phyloP scores from a whole-genome alignment of 2,888 invertebrate species.

The Melanotus villosus region DNA sequence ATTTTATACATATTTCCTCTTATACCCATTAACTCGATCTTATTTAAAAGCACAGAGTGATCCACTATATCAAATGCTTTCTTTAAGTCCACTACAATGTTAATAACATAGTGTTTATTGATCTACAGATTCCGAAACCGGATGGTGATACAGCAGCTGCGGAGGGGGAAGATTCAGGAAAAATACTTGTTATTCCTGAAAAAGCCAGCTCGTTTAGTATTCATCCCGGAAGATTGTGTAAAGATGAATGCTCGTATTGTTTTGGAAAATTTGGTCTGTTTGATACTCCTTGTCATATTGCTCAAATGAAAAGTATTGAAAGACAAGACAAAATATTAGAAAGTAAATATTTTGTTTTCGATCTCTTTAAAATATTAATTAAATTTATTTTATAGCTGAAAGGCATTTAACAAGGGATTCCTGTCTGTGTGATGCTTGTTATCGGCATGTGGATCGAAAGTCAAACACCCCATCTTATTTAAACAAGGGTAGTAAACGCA shows the following conservation, averaged over 20 bases:
- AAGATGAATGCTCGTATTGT: conserved; percentile 90
- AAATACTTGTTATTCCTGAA: conserved; percentile 86
- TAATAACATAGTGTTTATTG: too few relatives aligned
- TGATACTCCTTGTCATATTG: conserved; percentile 90
- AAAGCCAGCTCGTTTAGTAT: conserved; percentile 91
- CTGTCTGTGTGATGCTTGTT: conserved; percentile 90
- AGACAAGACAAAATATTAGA: conserved; percentile 85
- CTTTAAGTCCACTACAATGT: too few relatives aligned
- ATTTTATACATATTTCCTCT: too few relatives aligned
- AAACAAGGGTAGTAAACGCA: conserved; percentile 66
- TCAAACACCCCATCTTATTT: conserved; percentile 81
- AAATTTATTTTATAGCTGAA: conserved; percentile 72
- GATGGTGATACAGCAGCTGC: conserved; percentile 65
- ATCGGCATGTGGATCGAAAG: conserved; percentile 87
- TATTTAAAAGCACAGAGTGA: too few relatives aligned
- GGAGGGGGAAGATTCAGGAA: conserved; percentile 66
- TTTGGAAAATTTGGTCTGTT: conserved; percentile 89
- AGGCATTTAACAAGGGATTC: conserved; percentile 87
- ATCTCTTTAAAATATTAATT: background rate
- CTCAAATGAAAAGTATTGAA: conserved; percentile 86
- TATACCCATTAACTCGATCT: too few relatives aligned
- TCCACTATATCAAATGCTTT: too few relatives aligned
- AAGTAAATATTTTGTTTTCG: conserved; percentile 69
- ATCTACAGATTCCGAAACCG: too few relatives aligned
- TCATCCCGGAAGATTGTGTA: conserved; percentile 85